Base-by-base conservation (phyloP, 2,797 vertebrate species). In the Clarias laeviceps region DNA sequence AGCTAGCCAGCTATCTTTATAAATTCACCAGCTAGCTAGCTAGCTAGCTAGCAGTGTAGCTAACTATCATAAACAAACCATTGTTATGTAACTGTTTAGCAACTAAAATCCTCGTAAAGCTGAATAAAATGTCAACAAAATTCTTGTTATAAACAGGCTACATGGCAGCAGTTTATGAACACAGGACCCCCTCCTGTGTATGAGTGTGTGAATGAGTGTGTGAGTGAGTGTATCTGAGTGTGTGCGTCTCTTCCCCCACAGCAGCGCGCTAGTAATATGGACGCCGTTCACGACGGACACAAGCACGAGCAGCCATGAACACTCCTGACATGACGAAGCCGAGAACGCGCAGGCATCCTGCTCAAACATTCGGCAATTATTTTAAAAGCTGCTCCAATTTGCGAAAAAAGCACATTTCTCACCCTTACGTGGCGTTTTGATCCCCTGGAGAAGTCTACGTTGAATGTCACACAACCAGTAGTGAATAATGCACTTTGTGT, bases 321-420 rank as follows among this genome's bases (percentile, higher is more conserved):
- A 89, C 90, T 90, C 90, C 90, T 88, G 88, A 86, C 72, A 86
- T 85, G 88, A 82, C 92, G 91, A 85, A 86, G 88, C 85, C 89
- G 94, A 91, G 87, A 94, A 93, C 95, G 94, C 94, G 93, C 89
- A 89, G 92, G 70, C 92, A 93, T 92, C 91, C 85, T 87, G 85
- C 81, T 86, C 84, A 89, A 89, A 89, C 89, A 89, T 86, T 80
- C 84, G 77, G 89, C 85, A 88, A 85, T 88, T 88, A 82, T 84
- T 84, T 40, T 34, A 45, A 80, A 83, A 80, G 85, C 86, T 50
- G 82, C 86, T 80, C 65, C 80, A 73, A 68, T 85, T 74, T 24
- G 70, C 86, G 4, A n/a, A 61, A 65, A 69, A 82, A 86, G 82
- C 86, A 40, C 20, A 80, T 87, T 87, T 88, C 94, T 93, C 94